Conservation (phyloP, 1,140 invertebrate species). For the Drusus annulatus region DNA sequence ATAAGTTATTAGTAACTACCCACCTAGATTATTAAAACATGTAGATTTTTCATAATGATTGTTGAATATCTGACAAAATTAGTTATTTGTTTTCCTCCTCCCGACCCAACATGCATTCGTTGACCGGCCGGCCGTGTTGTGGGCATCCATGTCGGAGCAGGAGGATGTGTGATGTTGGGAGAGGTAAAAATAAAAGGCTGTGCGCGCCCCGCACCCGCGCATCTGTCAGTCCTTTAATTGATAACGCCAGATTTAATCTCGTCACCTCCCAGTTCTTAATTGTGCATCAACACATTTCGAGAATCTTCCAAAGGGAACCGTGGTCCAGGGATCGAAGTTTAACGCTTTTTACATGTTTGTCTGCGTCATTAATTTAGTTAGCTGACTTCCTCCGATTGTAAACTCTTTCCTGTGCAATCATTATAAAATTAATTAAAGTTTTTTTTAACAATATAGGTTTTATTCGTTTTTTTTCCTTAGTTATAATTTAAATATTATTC, state of each 20-base stretch:
- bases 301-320: not conserved
- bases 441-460: too few relatives aligned
- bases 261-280: conserved; percentile 45
- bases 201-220: conserved; percentile 19
- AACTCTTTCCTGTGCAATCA: too few relatives aligned
- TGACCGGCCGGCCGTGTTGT: not conserved
- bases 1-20: too few relatives aligned
- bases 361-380: too few relatives aligned
- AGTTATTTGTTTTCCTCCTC: not conserved
- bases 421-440: too few relatives aligned
- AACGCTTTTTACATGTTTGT: too few relatives aligned
- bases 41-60: too few relatives aligned
- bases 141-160: not conserved
- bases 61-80: not conserved
- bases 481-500: too few relatives aligned
- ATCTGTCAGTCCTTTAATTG: conserved; percentile 41
- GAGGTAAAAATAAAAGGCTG: not conserved
- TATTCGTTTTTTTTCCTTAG: too few relatives aligned
- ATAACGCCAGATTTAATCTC: conserved; percentile 40
- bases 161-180: not conserved
- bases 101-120: not conserved
- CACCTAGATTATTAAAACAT: too few relatives aligned
- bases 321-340: not conserved
- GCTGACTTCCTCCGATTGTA: too few relatives aligned
- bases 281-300: conserved; percentile 32